These are phyloP conservation scores for Andrena hattorfiana DNA, from an alignment of 2,888 invertebrate species.

Conservation along the genomic window DNA sequence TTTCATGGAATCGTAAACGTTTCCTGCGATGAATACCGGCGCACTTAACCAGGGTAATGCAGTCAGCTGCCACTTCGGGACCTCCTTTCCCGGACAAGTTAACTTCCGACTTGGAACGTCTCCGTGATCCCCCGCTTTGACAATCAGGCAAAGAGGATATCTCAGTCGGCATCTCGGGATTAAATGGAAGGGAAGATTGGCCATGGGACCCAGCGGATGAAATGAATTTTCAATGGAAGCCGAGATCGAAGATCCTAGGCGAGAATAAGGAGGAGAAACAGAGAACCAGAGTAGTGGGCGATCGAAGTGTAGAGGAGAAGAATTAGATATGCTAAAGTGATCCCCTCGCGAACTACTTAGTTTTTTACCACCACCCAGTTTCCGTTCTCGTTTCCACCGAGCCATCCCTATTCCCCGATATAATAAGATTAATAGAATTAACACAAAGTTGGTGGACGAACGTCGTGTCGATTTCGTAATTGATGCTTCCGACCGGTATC, in stretches of 20 bases:
- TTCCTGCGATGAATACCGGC: constrained; percentile 55
- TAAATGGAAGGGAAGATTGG: constrained; percentile 78
- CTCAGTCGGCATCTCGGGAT: constrained; percentile 73
- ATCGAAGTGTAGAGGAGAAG: neutral
- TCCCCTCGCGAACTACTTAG: constrained; percentile 20
- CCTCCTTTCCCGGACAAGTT: constrained; percentile 66
- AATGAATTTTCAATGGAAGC: constrained; percentile 80
- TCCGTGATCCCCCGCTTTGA: constrained; percentile 72
- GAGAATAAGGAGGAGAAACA: constrained; percentile 54
- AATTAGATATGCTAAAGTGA: constrained; percentile 48
- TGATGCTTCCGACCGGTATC: neutral
- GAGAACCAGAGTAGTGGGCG: constrained; percentile 5
- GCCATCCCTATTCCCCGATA: constrained; percentile 1
- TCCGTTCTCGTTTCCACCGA: neutral
- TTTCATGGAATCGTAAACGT: constrained; percentile 58
- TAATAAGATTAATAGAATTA: constrained; percentile 51
- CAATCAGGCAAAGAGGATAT: constrained; percentile 73
- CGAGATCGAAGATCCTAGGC: constrained; percentile 61
- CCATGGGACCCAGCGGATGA: constrained; percentile 75
- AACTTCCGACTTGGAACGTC: constrained; percentile 67
- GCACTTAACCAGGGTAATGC: constrained; percentile 70
- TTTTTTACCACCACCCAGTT: constrained; percentile 2
- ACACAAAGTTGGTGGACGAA: neutral
- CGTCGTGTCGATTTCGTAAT: neutral
- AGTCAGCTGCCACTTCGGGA: constrained; percentile 68